Evolutionary conservation across 2,113 vertebrate species (phyloP).

Genomic region (Ictalurus punctatus): DNA sequence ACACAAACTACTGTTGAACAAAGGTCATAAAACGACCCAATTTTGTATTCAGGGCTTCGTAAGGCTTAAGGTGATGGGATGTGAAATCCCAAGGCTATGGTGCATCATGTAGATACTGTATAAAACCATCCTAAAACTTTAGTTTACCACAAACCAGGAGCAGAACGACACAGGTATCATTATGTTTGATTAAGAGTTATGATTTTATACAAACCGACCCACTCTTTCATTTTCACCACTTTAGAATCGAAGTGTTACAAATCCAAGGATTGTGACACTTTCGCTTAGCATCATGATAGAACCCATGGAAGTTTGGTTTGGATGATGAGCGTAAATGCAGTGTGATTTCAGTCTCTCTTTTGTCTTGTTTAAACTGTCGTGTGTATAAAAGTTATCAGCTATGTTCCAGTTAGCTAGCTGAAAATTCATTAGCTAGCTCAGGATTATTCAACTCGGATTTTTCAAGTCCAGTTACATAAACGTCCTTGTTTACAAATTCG

Average conservation of each 20-base stretch:
- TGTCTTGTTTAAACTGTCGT: neutral
- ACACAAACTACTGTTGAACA: neutral
- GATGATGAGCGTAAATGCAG: neutral
- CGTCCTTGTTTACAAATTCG: neutral
- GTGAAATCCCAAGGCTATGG: neutral
- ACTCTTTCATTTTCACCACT: too few species aligned
- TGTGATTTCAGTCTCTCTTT: neutral
- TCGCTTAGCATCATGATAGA: too few species aligned
- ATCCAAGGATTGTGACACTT: too few species aligned
- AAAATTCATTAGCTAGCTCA: neutral
- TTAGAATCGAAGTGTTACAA: too few species aligned
- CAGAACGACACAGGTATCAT: neutral
- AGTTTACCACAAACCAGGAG: neutral
- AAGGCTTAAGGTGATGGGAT: neutral
- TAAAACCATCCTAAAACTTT: neutral
- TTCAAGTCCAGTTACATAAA: neutral
- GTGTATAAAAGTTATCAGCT: neutral
- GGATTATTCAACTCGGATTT: neutral
- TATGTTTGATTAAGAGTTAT: neutral
- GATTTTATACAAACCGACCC: neutral
- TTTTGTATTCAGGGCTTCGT: neutral
- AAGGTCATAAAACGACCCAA: neutral
- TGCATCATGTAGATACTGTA: neutral
- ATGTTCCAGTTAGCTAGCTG: neutral
- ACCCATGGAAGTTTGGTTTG: neutral